A percentile compares a stretch with the other conserved stretches of the same genome.
phyloP scores from a whole-genome alignment of 2,113 vertebrate species.

The Boulengeromyrus knoepffleri region DNA sequence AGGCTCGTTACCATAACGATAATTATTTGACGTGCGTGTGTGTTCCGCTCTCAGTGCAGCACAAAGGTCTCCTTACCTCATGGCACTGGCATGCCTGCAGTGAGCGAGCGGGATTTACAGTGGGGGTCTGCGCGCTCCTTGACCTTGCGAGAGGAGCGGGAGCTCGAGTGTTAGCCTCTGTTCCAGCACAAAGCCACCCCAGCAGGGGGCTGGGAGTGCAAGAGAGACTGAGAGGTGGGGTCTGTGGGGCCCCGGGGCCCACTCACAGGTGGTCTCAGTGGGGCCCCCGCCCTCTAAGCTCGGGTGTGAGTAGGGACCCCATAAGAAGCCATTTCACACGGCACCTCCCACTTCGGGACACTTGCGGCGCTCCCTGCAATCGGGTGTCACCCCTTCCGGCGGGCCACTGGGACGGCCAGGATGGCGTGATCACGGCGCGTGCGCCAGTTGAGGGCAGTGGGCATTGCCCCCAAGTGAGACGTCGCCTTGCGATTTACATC shows the following conservation, averaged over 20 bases:
- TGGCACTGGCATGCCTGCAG: constrained; percentile 36
- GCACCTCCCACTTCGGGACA: background rate
- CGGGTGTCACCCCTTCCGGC: background rate
- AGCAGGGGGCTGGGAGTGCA: constrained; percentile 23
- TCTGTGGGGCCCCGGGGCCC: constrained; percentile 26
- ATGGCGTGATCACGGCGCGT: background rate
- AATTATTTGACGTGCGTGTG: constrained; percentile 3
- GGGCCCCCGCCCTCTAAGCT: background rate
- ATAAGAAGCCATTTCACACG: background rate
- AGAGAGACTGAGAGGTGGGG: constrained; percentile 20
- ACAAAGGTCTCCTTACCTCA: constrained; percentile 42
- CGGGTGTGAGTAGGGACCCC: background rate
- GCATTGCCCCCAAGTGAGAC: background rate
- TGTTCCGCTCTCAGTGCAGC: constrained; percentile 29
- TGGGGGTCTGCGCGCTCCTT: constrained; percentile 34
- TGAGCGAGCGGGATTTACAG: constrained; percentile 35
- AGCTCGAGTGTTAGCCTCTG: constrained; percentile 41
- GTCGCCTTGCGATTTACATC: background rate
- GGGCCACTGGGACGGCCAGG: background rate
- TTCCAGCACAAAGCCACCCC: constrained; percentile 44
- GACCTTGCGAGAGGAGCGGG: constrained; percentile 33
- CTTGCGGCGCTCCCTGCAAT: background rate
- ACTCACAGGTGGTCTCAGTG: constrained; percentile 25
- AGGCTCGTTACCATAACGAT: constrained; percentile 13
- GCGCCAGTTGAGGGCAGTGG: background rate